Base-by-base conservation (phyloP, 2,888 invertebrate species). In the Dexiosoma caninum region DNA sequence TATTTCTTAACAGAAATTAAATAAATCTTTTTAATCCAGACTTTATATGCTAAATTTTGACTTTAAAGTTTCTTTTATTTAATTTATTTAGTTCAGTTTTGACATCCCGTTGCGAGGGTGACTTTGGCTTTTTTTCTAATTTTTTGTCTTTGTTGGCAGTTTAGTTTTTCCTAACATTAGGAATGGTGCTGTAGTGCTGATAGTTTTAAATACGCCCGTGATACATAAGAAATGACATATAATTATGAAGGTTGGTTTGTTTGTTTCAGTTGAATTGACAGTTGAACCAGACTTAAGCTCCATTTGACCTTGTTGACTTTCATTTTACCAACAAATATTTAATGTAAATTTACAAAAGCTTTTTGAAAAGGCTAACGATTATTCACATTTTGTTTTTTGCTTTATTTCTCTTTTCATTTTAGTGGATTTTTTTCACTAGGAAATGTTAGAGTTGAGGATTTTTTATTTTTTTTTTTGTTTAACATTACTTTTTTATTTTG, bases 131-230 rank as follows among this genome's bases (percentile, higher is more conserved):
- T 10, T 44, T 19, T 9, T 6, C 19, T 7, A 19, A 37, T 30
- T 55, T 51, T 49, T 75, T 27, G 14, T 23, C 23, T 49, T 46
- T 19, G 10, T 30, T 44, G 6, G 7, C 12, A 32, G 42, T n/a
- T 23, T 46, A 8, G 35, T 40, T 35, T 40, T 32, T 30, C 7
- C 30, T 5, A 32, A 40, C 46, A 57, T 80, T 66, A 60, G 71
- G 71, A 66, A 76, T 80, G 76, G 46, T n/a, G n/a, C n/a, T n/a
- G n/a, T 76, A 76, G 80, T 80, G 76, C 76, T 80, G 80, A 80
- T 60, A 76, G 66, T 60, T 51, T 76, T 14, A 72, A 76, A 80
- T 80, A 80, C 76, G 80, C 76, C 80, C 71, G 76, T 80, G 80
- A 67, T 80, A 76, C 46, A 53, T 57, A 35, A 64, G 51, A 53